Base-by-base conservation (phyloP, 1,140 invertebrate species). In the Anagrus nilaparvatae region DNA sequence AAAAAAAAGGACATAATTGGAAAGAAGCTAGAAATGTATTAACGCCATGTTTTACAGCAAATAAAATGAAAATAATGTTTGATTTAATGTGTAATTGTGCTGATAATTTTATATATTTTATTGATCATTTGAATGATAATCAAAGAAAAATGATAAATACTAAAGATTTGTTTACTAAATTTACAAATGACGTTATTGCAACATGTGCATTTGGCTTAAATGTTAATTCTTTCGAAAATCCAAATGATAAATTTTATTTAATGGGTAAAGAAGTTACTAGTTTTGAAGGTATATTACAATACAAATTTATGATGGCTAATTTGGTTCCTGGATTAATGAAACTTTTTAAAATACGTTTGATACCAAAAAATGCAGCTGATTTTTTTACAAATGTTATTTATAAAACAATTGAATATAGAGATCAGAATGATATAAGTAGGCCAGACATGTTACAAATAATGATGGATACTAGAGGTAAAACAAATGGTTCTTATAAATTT, bases 31-130 rank as follows among this genome's bases (percentile, higher is more conserved):
- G 74, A 3, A 64, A 67, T 0, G 70, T 70, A 0, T 44, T 78
- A 7, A 74, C 67, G 20, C 75, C 75, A 5, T 66, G 71, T 0
- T 78, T 78, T 48, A 79, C 76, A 0, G 56, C 67, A 3, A 69
- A 67, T 18, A 77, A 77, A 55, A 74, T 77, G 69, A 62, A 67
- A 19, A 47, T 44, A 24, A 74, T 75, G 70, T 70, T 67, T 33
- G 48, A 51, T 10, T 31, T 37, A 4, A 31, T 37, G 8, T 3
- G 6, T 2, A 17, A 31, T 8, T 37, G 27, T 34, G 19, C 42
- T 1, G n/a, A 37, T 7, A 37, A 37, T 18, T 25, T 37, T 8
- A 28, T 36, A 5, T 9, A 37, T 2, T 7, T 44, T 1, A 12
- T 17, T 5, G 13, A 21, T 1, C n/a, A 17, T 5, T 12, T 16